Base-by-base conservation (phyloP, 2,888 invertebrate genomes). In the Andrena praecox region DNA sequence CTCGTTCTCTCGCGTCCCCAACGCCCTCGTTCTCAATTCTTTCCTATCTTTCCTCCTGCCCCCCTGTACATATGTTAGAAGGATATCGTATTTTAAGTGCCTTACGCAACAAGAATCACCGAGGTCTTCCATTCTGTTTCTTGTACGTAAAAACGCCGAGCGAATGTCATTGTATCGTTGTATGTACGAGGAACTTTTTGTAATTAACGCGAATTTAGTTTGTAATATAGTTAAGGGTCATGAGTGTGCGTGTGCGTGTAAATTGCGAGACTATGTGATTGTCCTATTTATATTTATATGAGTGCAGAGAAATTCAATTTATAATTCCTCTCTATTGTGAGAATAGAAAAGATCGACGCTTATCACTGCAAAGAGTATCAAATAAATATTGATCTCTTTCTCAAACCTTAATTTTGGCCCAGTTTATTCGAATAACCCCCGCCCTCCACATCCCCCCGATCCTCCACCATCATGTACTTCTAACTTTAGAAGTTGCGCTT, bases 81-180 rank as follows among this genome's bases (percentile, higher is more conserved):
- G 68, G 66, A 83, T 85, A 79, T 72, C 82, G 79, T 88, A 91
- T 86, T 91, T 92, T 93, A 94, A 94, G 94, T 94, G 94, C 94
- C 94, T 94, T 94, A 93, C 89, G 91, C 94, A 94, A 93, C 94
- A 94, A 93, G 93, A 93, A 94, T 94, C 94, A 94, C 93, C 91
- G 89, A 92, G 87, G 94, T 94, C 94, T 94, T 94, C 94, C 94
- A 93, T 93, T 92, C 87, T 91, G 91, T 93, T 92, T 92, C 90
- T 89, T 91, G 90, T 92, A 91, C 87, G 89, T 89, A 86, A 70
- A 86, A 87, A 89, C 85, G 85, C 86, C 84, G 85, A 82, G 78
- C 82, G 80, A 82, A 74, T 86, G 85, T 89, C 87, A 71, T 24
- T 71, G 84, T 81, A 80, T 56, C 77, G 77, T 84, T 82, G 74